phyloP scores from a whole-genome alignment of 1,140 invertebrate species.

The Triops cancriformis region DNA sequence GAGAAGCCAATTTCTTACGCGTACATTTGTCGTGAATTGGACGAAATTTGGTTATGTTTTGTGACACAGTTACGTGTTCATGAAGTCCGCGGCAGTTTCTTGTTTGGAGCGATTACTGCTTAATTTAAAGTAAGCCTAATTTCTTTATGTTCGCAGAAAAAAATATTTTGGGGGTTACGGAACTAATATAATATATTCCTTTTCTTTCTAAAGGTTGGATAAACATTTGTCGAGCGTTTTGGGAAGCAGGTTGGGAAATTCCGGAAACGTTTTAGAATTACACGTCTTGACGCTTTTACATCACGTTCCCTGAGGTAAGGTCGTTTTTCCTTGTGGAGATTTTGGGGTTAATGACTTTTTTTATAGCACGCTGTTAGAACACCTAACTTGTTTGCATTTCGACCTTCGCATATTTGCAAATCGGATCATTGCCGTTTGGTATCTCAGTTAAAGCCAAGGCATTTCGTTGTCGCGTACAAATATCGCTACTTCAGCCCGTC shows the following conservation, averaged over 20 bases:
- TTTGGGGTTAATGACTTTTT: neutral
- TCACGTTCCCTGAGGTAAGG: conserved; percentile 63
- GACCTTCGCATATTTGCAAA: neutral
- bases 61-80: neutral
- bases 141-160: neutral
- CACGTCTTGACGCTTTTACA: conserved; percentile 66
- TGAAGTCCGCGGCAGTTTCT: conserved; percentile 6
- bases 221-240: conserved; percentile 62
- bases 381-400: conserved; percentile 17
- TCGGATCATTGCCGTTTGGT: neutral
- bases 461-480: neutral
- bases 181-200: conserved; percentile 30
- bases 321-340: conserved; percentile 15
- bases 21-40: neutral
- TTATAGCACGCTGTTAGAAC: conserved; percentile 8
- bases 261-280: conserved; percentile 66
- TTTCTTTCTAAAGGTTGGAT: conserved; percentile 50
- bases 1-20: neutral
- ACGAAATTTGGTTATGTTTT: neutral
- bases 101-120: neutral
- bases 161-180: neutral
- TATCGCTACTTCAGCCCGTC: neutral
- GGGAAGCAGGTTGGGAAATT: conserved; percentile 64
- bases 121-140: neutral
- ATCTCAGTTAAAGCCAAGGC: conserved; percentile 16